Base-by-base conservation (phyloP, 1,140 invertebrate species). In the Drosophila quadrilineata region DNA sequence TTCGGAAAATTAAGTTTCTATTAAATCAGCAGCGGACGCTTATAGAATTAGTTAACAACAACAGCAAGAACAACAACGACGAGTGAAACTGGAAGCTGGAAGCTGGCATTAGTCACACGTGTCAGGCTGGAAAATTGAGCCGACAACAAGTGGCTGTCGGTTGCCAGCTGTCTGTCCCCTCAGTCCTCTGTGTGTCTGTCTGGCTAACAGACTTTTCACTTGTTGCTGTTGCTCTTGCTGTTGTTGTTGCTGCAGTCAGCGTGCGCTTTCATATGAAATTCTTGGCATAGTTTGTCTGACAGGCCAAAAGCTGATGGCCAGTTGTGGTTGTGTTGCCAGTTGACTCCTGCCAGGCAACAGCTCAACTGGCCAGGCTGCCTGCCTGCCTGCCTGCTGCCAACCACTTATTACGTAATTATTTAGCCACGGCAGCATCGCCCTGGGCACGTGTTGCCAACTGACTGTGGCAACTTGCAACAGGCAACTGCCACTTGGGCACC, bases 401-500 rank as follows among this genome's bases (percentile, higher is more conserved):
- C 79, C 79, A 85, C 80, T 85, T 85, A 85, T 85, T 85, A 85
- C 79, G 79, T 85, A 85, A 85, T 85, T 85, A 85, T 86, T 84
- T 84, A 79, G 71, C 70, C 71, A 66, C 65, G 71, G 67, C 62
- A 75, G 57, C 70, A 85, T 79, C 49, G 77, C 77, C 77, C 65
- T 66, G 77, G 77, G 77, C 77, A 84, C 77, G 77, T 84, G 75
- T 80, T 82, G 75, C 76, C 76, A 75, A 75, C 71, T 82, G 67
- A 80, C 66, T 70, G n/a, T n/a, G 59, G 48, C 63, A 50, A 59
- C 35, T 52, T 43, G 45, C 62, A 58, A 38, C 52, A 38, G 53
- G 62, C 64, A 65, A 59, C 54, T 66, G 40, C 29, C 64, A 63
- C 45, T 79, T 66, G 75, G 71, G 75, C 75, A 80, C 73, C 73